phyloP scores from a whole-genome alignment of 1,140 invertebrate species.

The Hyphantria cunea region DNA sequence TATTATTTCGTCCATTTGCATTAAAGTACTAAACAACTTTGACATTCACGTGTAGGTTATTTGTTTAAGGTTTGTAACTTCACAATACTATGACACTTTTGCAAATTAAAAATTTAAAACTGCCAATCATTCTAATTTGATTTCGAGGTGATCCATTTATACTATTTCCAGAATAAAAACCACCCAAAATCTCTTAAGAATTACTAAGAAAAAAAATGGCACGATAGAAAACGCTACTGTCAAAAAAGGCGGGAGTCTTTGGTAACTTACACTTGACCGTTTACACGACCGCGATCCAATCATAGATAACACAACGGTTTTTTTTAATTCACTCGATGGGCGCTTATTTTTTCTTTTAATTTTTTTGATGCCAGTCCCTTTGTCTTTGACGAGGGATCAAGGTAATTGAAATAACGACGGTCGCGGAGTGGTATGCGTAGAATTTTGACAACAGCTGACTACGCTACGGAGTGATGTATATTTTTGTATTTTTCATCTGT shows the following conservation, averaged over 20 bases:
- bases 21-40: too few relatives aligned
- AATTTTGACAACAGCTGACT: slow-evolving; percentile 78
- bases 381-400: slow-evolving; percentile 76
- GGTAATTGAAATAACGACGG: slow-evolving; percentile 78
- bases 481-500: slow-evolving; percentile 39
- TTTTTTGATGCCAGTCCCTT: slow-evolving; percentile 72
- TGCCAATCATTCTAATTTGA: not conserved
- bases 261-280: slow-evolving; percentile 70
- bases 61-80: too few relatives aligned
- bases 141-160: slow-evolving; percentile 1
- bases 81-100: too few relatives aligned
- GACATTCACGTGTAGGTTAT: too few relatives aligned
- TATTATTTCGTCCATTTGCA: not conserved
- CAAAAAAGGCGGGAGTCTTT: slow-evolving; percentile 59
- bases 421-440: slow-evolving; percentile 68
- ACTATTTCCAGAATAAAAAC: slow-evolving; percentile 13
- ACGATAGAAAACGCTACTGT: slow-evolving; percentile 68
- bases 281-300: slow-evolving; percentile 79
- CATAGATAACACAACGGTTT: slow-evolving; percentile 73
- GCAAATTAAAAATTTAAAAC: not conserved
- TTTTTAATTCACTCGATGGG: slow-evolving; percentile 61
- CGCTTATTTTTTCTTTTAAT: slow-evolving; percentile 56
- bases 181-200: slow-evolving; percentile 17
- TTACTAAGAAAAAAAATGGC: slow-evolving; percentile 46
- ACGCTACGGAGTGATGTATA: slow-evolving; percentile 48